Evolutionary conservation across 2,797 vertebrate species (phyloP), one percentile per base, ranked within the genome.

Genomic region (Tapirus indicus): DNA sequence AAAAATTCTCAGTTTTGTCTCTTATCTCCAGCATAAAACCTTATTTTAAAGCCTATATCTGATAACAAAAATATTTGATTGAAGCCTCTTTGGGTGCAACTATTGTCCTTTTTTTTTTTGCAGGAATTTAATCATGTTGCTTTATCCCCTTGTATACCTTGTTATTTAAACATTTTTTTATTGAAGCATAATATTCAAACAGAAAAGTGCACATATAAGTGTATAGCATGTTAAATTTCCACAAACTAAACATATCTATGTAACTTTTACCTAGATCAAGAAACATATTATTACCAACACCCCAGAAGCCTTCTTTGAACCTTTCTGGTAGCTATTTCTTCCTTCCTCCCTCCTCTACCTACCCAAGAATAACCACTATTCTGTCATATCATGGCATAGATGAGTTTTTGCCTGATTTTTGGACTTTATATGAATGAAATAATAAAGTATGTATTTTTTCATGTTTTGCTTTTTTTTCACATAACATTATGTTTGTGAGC

Each of bases 51-150:
- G 17, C 20, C 11, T 49, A 32, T 52, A 18, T 79, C 25, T 74
- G 9, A 72, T 71, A 88, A 92, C 27, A 89, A 56, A 94, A 47
- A 52, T 92, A 92, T 75, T 64, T 93, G 52, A 2, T 32, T 95
- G 47, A 16, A 52, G n/a, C 14, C 23, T 52, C 58, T 32, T 14
- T 91, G 21, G 11, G 25, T 64, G 14, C 60, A 75, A 78, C 88
- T 58, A 77, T 44, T 58, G 4, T 66, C n/a, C 11, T 21, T 83
- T 68, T 60, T 14, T 83, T 68, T 60, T 44, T 32, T 0, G 18
- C 1, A 41, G 56, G 16, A 5, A 58, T 89, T 82, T 56, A 71
- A 38, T 91, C 9, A 60, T 32, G 4, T 83, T 38, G 52, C 7
- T 69, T 75, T 84, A 93, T 52, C 12, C 4, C 14, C 13, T n/a